Percentiles rank a stretch among this genome's conserved stretches.
phyloP scores from a whole-genome alignment of 30 jellyfish, hydroid and myxozoan genomes.

The Sanderia malayensis region DNA sequence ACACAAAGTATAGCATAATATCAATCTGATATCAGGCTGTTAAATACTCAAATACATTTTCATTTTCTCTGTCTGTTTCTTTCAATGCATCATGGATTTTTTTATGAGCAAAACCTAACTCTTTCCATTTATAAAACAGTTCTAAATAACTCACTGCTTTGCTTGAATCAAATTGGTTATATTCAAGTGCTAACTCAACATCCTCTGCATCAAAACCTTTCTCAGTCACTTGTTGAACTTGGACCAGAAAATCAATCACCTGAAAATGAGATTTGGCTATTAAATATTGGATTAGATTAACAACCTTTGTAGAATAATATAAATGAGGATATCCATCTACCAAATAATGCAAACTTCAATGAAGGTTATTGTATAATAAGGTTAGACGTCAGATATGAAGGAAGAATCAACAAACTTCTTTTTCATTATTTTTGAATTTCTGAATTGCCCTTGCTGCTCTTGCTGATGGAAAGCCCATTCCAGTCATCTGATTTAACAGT shows the following conservation, averaged over 20 bases:
- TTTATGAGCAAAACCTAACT: conserved; percentile 70
- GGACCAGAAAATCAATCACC: conserved; percentile 83
- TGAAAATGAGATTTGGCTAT: conserved; percentile 9
- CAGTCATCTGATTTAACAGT: conserved; percentile 39
- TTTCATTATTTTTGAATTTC: conserved; percentile 74
- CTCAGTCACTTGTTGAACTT: conserved; percentile 65
- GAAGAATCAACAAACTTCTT: conserved; percentile 70
- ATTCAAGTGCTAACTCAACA: conserved; percentile 69
- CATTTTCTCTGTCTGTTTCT: conserved; percentile 56
- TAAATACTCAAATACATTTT: conserved; percentile 62
- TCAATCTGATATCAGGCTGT: conserved; percentile 59
- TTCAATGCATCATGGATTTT: conserved; percentile 65
- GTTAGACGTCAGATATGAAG: too few species aligned
- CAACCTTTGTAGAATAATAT: too few species aligned
- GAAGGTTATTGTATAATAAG: too few species aligned
- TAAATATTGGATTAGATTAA: too few species aligned
- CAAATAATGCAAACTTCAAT: too few species aligned
- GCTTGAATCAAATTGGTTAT: conserved; percentile 30
- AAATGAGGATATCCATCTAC: too few species aligned
- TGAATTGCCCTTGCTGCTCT: conserved; percentile 82
- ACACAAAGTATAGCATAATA: too few species aligned
- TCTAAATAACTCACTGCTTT: conserved; percentile 37
- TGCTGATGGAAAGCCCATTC: conserved; percentile 86
- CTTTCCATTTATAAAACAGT: conserved; percentile 61
- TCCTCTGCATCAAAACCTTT: conserved; percentile 68